Conservation (phyloP, 2,113 vertebrate genomes). For the Seriola rivoliana region DNA sequence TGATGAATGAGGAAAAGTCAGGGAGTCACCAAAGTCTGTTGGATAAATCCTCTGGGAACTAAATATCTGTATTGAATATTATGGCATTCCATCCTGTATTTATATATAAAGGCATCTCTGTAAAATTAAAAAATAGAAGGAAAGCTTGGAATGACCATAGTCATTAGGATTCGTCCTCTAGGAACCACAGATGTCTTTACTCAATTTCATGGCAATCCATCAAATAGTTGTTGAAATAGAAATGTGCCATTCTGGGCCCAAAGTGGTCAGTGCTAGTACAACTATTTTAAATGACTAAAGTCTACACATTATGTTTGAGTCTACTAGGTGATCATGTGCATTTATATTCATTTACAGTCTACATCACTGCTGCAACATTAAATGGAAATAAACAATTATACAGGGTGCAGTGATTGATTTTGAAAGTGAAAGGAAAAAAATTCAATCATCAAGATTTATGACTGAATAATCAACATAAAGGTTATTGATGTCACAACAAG, state of each 20-base stretch:
- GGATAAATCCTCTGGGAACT: not conserved
- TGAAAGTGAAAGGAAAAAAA: not conserved
- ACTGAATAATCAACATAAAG: too few species aligned
- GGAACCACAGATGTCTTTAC: too few species aligned
- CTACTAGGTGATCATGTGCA: not conserved
- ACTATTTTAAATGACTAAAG: not conserved
- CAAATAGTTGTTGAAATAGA: not conserved
- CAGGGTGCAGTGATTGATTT: not conserved
- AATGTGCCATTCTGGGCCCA: not conserved
- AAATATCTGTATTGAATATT: not conserved
- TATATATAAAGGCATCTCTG: too few species aligned
- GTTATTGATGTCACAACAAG: not conserved
- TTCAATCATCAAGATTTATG: not conserved
- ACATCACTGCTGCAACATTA: not conserved
- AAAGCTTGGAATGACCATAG: too few species aligned
- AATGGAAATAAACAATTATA: not conserved
- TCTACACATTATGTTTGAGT: not conserved
- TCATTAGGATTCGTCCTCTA: too few species aligned
- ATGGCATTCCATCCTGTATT: not conserved
- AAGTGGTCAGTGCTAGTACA: too few species aligned
- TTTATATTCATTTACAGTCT: not conserved
- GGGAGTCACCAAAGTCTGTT: not conserved
- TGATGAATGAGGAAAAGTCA: not conserved
- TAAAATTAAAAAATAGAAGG: too few species aligned
- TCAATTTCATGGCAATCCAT: too few species aligned